phyloP scores from a whole-genome alignment of 2,113 vertebrate genomes.

The Ancistrus triradiatus region DNA sequence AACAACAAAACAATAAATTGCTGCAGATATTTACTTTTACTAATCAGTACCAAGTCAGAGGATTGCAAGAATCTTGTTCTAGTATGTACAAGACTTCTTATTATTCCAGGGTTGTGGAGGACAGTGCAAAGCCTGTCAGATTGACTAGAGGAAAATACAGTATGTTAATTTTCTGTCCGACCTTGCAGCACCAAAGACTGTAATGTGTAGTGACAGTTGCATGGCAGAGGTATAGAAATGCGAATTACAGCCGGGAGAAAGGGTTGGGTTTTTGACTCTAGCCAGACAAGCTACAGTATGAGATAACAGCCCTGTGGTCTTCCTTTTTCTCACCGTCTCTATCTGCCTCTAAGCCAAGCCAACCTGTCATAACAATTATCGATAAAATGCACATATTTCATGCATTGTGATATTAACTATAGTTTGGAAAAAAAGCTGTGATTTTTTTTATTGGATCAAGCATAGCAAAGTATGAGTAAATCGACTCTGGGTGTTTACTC shows the following conservation, averaged over 20 bases:
- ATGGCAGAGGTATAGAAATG: slow-evolving; percentile 24
- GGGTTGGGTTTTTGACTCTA: slow-evolving; percentile 19
- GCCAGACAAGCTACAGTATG: not conserved
- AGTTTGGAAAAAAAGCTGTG: slow-evolving; percentile 1
- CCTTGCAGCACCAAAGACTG: slow-evolving; percentile 26
- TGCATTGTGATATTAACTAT: slow-evolving; percentile 19
- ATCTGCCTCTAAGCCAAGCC: slow-evolving; percentile 2
- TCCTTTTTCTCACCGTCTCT: not conserved
- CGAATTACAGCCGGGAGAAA: not conserved
- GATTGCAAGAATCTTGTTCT: not conserved
- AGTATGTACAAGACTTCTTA: not conserved
- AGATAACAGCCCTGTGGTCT: slow-evolving; percentile 29
- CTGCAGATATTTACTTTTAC: not conserved
- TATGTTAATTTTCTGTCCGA: slow-evolving; percentile 38
- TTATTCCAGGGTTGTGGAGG: slow-evolving; percentile 3
- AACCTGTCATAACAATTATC: slow-evolving; percentile 30
- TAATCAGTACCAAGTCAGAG: not conserved
- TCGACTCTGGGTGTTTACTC: not conserved
- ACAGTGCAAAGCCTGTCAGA: not conserved
- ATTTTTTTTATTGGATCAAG: slow-evolving; percentile 1
- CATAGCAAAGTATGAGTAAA: slow-evolving; percentile 27
- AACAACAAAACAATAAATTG: not conserved
- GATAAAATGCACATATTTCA: slow-evolving; percentile 41
- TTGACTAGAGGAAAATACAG: slow-evolving; percentile 26
- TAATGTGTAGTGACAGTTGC: slow-evolving; percentile 27